Conservation (phyloP, 1,140 invertebrate genomes). For the Calosoma granatense region DNA sequence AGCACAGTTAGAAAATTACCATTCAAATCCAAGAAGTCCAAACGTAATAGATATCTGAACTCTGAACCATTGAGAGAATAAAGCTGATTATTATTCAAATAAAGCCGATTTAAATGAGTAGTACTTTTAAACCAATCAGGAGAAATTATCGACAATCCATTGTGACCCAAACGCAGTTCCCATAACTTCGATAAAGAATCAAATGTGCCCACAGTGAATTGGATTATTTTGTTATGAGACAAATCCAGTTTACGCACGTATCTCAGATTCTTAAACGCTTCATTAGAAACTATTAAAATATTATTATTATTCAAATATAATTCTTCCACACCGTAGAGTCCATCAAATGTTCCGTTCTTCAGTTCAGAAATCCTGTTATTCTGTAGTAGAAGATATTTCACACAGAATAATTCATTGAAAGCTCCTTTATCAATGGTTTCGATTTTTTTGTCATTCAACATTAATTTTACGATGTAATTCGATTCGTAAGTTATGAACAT, state of each 20-base stretch:
- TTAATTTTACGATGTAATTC: background rate
- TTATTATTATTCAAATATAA: background rate
- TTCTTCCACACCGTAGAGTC: background rate
- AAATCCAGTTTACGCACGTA: background rate
- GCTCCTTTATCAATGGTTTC: background rate
- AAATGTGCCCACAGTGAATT: background rate
- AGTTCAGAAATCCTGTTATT: background rate
- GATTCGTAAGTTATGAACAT: background rate
- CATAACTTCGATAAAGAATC: background rate
- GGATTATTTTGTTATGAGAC: background rate
- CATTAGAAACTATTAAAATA: background rate
- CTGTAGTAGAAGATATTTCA: background rate
- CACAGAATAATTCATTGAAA: background rate
- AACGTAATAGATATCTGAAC: background rate
- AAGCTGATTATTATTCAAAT: background rate
- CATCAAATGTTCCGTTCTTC: background rate
- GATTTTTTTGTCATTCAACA: background rate
- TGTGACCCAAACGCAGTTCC: background rate
- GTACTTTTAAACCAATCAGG: background rate
- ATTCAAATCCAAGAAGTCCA: background rate
- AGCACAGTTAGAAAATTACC: background rate
- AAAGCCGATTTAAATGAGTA: background rate
- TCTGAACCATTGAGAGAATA: background rate
- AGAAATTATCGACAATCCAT: background rate
- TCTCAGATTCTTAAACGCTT: background rate